phyloP scores from a whole-genome alignment of 2,888 invertebrate genomes.

The Pimpla rufipes region DNA sequence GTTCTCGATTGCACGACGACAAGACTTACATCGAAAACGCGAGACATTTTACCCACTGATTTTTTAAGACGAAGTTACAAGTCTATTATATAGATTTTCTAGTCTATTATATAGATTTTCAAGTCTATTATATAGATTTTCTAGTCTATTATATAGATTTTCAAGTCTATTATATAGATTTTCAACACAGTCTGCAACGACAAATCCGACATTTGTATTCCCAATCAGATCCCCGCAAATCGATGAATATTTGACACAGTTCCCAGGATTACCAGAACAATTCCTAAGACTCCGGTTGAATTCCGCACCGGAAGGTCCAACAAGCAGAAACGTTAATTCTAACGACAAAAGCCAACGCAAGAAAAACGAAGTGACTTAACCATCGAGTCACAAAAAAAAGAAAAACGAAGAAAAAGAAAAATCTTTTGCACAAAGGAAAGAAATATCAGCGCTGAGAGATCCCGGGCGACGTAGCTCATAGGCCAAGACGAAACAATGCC shows the following conservation, averaged over 20 bases:
- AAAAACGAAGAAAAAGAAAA: not conserved
- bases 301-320: not conserved
- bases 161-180: too few species aligned
- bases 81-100: too few species aligned
- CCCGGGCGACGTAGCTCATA: slow-evolving; percentile 2
- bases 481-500: slow-evolving; percentile 51
- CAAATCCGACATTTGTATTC: too few species aligned
- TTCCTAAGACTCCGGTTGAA: not conserved
- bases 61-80: too few species aligned
- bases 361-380: not conserved
- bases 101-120: too few species aligned
- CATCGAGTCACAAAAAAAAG: not conserved
- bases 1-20: too few species aligned
- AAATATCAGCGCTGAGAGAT: slow-evolving; percentile 10
- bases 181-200: too few species aligned
- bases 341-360: not conserved
- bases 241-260: slow-evolving; percentile 4
- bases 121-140: too few species aligned
- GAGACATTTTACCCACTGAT: too few species aligned
- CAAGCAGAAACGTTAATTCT: not conserved
- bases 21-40: too few species aligned
- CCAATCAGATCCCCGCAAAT: too few species aligned
- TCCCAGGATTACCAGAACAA: not conserved
- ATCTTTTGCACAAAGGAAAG: not conserved
- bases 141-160: too few species aligned